Conservation (phyloP, 2,797 vertebrate species). For the Pantherophis vulpinus region DNA sequence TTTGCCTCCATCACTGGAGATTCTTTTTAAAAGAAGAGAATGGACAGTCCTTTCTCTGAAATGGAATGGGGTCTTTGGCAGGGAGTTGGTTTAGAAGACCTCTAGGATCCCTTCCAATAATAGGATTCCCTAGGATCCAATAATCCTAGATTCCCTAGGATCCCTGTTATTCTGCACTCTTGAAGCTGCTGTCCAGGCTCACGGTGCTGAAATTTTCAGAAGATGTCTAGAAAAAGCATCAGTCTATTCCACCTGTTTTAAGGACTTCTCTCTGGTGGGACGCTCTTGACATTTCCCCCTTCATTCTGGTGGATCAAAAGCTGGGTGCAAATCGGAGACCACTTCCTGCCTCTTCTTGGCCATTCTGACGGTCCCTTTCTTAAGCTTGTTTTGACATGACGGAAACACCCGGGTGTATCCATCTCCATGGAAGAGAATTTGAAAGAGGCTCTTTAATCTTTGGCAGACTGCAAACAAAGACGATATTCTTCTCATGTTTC, state of each 20-base stretch:
- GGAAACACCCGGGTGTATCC: slow-evolving; percentile 55
- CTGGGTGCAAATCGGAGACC: not conserved
- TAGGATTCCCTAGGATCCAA: no score
- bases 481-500: slow-evolving; percentile 24
- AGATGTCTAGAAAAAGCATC: not conserved
- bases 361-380: slow-evolving; percentile 56
- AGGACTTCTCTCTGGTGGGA: not conserved
- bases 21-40: not conserved
- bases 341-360: slow-evolving; percentile 49
- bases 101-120: no score
- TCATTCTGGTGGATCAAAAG: slow-evolving; percentile 37
- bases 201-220: not conserved
- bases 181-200: not conserved
- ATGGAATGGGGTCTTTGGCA: no score
- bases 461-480: slow-evolving; percentile 24
- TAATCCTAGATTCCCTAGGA: no score
- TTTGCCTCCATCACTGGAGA: not conserved
- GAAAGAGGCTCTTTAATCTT: slow-evolving; percentile 39
- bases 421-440: slow-evolving; percentile 27
- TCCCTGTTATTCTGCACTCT: not conserved
- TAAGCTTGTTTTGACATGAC: slow-evolving; percentile 59
- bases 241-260: not conserved
- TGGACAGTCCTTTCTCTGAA: not conserved
- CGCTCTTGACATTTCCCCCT: fast-evolving
- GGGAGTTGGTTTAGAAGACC: no score